Evolutionary conservation across 2,113 vertebrate genomes (phyloP).

Genomic region (Numida meleagris): DNA sequence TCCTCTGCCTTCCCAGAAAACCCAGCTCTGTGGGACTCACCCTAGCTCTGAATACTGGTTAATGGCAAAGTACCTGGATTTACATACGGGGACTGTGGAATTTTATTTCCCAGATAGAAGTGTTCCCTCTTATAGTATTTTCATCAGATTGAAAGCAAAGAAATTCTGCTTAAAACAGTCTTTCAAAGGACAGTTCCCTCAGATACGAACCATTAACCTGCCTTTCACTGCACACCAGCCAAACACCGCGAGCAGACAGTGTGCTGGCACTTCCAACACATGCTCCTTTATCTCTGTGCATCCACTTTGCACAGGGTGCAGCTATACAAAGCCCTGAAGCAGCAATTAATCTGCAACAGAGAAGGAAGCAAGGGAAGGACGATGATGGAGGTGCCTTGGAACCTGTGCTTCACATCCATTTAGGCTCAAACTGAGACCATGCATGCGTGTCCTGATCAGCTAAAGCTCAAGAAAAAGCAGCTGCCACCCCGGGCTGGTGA

Average conservation of each 20-base stretch:
- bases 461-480: background rate
- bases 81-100: background rate
- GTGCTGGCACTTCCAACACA: fast-evolving
- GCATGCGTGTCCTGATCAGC: fast-evolving
- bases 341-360: background rate
- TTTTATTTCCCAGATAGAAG: background rate
- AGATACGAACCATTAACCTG: background rate
- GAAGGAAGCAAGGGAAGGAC: fast-evolving
- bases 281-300: background rate
- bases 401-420: fast-evolving
- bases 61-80: background rate
- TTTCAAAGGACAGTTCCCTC: background rate
- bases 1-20: background rate
- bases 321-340: background rate
- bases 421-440: background rate
- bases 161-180: background rate
- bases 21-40: fast-evolving
- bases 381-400: background rate
- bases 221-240: background rate
- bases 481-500: background rate
- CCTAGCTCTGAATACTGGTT: background rate
- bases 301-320: background rate
- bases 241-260: background rate
- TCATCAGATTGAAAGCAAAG: background rate
- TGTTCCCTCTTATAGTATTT: background rate